Conservation (phyloP, 2,797 vertebrate species). For the Clarias laeviceps region DNA sequence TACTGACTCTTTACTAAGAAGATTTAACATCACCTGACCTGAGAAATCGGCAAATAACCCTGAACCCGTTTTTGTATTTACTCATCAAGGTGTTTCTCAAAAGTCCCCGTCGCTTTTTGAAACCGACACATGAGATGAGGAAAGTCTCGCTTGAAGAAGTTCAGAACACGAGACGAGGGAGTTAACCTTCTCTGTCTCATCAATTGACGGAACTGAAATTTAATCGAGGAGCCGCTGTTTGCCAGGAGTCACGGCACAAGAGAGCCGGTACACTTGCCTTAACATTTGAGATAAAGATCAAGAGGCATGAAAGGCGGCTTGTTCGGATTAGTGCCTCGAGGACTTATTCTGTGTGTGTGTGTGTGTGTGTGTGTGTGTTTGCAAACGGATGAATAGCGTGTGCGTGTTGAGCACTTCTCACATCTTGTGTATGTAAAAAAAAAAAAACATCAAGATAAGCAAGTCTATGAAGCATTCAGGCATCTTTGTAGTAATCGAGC, state of each 20-base stretch:
- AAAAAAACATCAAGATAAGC: conserved; percentile 16
- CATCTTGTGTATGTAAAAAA: conserved; percentile 2
- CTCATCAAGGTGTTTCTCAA: neutral
- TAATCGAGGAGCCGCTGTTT: conserved; percentile 5
- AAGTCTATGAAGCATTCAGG: neutral
- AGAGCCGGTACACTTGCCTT: conserved; percentile 21
- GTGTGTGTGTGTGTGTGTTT: conserved; percentile 17
- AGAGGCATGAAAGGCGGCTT: conserved; percentile 25
- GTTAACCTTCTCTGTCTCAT: conserved; percentile 24
- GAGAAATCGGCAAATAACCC: neutral
- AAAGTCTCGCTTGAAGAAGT: neutral
- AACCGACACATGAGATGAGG: neutral
- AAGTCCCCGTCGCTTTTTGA: neutral
- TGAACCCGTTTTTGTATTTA: neutral
- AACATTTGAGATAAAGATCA: conserved; percentile 43
- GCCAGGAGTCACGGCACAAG: conserved; percentile 16
- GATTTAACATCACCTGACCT: neutral
- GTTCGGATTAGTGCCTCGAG: conserved; percentile 33
- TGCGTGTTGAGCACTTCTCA: neutral
- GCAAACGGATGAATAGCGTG: neutral
- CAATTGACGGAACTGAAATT: conserved; percentile 29
- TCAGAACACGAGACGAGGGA: conserved; percentile 17
- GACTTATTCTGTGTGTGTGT: conserved; percentile 10
- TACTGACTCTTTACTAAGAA: neutral
- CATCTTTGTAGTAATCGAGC: neutral